Conservation (phyloP, 2,888 invertebrate species). For the Kuschelorhynchus macadamiae region DNA sequence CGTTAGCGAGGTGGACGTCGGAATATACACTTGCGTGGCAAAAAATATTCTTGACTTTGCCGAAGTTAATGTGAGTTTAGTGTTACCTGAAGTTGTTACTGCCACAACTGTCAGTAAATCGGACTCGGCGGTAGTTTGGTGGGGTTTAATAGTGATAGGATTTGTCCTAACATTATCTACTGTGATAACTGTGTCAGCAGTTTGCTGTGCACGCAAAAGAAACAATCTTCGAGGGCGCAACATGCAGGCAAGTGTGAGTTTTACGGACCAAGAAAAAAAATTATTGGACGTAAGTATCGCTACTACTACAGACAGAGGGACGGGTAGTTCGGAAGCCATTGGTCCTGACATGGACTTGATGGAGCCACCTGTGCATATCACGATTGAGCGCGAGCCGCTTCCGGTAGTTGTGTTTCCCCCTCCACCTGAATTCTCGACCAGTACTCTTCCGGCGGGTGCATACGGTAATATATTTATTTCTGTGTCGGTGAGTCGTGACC, state of each 20-base stretch:
- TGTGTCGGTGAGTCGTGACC: slow-evolving; percentile 83
- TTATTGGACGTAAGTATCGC: slow-evolving; percentile 85
- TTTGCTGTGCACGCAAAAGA: slow-evolving; percentile 72
- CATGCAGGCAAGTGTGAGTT: slow-evolving; percentile 84
- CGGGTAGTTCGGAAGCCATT: slow-evolving; percentile 72
- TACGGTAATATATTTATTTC: slow-evolving; percentile 89
- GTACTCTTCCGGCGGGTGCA: slow-evolving; percentile 71
- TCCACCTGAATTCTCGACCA: slow-evolving; percentile 75
- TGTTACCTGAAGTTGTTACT: slow-evolving; percentile 79
- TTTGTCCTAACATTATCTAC: slow-evolving; percentile 75
- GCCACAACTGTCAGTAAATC: slow-evolving; percentile 83
- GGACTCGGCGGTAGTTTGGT: slow-evolving; percentile 81
- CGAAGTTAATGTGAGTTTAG: slow-evolving; percentile 76
- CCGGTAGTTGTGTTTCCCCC: slow-evolving; percentile 68
- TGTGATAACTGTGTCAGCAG: slow-evolving; percentile 74
- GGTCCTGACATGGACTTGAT: slow-evolving; percentile 73
- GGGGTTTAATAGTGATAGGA: slow-evolving; percentile 80
- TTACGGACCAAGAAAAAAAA: slow-evolving; percentile 91
- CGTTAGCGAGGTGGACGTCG: slow-evolving; percentile 85
- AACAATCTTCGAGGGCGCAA: slow-evolving; percentile 76
- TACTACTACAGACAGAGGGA: slow-evolving; percentile 76
- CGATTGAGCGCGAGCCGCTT: slow-evolving; percentile 70
- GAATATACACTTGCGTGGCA: slow-evolving; percentile 87
- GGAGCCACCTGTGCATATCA: slow-evolving; percentile 70
- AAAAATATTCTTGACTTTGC: slow-evolving; percentile 77